These are phyloP conservation scores for Lasiommata megera DNA, from an alignment of 2,888 invertebrate genomes.

Conservation along the genomic window DNA sequence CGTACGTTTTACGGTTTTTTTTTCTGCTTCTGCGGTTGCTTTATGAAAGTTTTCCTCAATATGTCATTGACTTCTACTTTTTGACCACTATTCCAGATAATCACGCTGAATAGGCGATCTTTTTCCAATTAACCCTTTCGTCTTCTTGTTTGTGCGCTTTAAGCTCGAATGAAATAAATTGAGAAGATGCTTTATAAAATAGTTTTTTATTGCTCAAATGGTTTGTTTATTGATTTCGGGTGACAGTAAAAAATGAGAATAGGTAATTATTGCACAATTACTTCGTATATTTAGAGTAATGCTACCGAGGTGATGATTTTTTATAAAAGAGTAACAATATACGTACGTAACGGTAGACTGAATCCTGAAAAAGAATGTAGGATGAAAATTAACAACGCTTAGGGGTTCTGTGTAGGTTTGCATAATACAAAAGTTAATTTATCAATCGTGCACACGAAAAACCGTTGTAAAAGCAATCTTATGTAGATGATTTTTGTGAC, in stretches of 20 bases:
- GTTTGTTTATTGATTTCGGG: neutral
- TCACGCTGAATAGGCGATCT: constrained; percentile 29
- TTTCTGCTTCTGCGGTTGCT: constrained; percentile 48
- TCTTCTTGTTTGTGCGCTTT: constrained; percentile 12
- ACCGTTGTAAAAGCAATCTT: no score
- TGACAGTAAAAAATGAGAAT: neutral
- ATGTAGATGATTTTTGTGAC: no score
- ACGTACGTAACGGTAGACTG: no score
- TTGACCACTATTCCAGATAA: constrained; percentile 30
- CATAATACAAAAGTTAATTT: no score
- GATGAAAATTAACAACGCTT: no score
- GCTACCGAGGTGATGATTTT: no score
- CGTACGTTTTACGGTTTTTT: constrained; percentile 56
- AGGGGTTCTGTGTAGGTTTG: no score
- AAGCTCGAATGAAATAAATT: neutral
- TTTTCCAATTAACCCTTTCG: constrained; percentile 24
- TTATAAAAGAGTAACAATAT: no score
- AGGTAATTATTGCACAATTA: no score
- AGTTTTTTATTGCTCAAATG: neutral
- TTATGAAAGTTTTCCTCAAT: constrained; percentile 62
- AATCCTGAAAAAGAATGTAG: no score
- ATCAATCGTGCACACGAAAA: no score
- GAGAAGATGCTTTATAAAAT: neutral
- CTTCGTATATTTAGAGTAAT: no score
- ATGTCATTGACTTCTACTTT: constrained; percentile 59